A percentile compares a stretch with the other conserved stretches of the same genome.
These are phyloP conservation scores for Columba livia DNA, from an alignment of 2,113 vertebrate genomes.

Conservation along the genomic window DNA sequence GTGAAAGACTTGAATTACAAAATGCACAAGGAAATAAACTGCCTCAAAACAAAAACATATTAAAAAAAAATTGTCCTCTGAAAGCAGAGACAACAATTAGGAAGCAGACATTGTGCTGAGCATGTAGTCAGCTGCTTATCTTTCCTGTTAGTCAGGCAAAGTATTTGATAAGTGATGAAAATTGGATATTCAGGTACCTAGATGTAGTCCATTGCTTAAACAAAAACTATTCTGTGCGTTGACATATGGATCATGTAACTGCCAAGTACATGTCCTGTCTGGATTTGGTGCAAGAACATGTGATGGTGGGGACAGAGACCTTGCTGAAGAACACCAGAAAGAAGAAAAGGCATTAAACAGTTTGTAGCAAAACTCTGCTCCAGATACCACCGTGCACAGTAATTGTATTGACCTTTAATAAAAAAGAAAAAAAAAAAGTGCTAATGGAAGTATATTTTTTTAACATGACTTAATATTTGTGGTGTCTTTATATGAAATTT, in stretches of 20 bases:
- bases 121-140: background rate
- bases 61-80: background rate
- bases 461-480: background rate
- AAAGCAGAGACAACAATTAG: conserved; percentile 2
- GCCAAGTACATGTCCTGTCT: conserved; percentile 44
- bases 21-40: conserved; percentile 11
- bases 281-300: conserved; percentile 11
- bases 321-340: conserved; percentile 20
- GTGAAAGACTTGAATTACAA: conserved; percentile 7
- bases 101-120: background rate
- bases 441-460: background rate
- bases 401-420: conserved; percentile 21
- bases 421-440: background rate
- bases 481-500: background rate
- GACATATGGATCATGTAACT: conserved; percentile 42
- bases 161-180: background rate
- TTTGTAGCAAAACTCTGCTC: conserved; percentile 8
- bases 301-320: background rate
- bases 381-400: conserved; percentile 12
- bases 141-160: background rate
- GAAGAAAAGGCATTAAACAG: background rate
- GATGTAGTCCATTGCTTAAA: background rate
- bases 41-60: background rate
- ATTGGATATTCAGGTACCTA: background rate
- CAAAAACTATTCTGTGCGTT: background rate